Conservation (phyloP, 2,113 vertebrate genomes). For the Actenoides lindsayi region DNA sequence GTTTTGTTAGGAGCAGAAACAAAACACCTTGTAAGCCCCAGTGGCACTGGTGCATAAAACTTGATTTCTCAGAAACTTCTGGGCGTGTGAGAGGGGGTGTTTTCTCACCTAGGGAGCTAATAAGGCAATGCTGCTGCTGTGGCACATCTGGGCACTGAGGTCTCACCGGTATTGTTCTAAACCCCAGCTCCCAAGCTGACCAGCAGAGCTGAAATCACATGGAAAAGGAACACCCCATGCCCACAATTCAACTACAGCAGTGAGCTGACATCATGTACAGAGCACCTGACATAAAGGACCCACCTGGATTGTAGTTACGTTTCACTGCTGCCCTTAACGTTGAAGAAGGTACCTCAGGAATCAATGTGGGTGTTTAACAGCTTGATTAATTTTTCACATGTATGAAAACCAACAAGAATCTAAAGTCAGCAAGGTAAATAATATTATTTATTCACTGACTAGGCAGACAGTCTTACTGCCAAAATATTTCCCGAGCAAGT, state of each 20-base stretch:
- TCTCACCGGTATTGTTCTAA: not conserved
- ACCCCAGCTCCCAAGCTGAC: not conserved
- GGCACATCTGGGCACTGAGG: not conserved
- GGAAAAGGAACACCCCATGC: not conserved
- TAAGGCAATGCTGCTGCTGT: not conserved
- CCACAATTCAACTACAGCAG: not conserved
- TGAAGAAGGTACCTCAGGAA: not conserved
- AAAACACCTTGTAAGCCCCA: not conserved
- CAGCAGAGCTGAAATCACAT: not conserved
- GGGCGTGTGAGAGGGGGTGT: not conserved
- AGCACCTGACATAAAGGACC: not conserved
- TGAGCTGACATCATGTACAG: fast-evolving
- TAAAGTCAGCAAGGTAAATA: not conserved
- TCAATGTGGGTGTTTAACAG: not conserved
- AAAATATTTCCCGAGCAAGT: not conserved
- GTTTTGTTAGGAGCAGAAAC: not conserved
- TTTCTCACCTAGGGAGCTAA: not conserved
- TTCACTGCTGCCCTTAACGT: not conserved
- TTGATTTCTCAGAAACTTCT: not conserved
- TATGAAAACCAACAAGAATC: not conserved
- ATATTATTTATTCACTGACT: not conserved
- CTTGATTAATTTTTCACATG: slow-evolving; percentile 16
- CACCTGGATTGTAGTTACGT: not conserved
- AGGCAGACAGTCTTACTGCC: not conserved
- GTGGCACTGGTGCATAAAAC: not conserved